phyloP scores from a whole-genome alignment of 2,888 invertebrate genomes.

The Scaptomyza reducta region DNA sequence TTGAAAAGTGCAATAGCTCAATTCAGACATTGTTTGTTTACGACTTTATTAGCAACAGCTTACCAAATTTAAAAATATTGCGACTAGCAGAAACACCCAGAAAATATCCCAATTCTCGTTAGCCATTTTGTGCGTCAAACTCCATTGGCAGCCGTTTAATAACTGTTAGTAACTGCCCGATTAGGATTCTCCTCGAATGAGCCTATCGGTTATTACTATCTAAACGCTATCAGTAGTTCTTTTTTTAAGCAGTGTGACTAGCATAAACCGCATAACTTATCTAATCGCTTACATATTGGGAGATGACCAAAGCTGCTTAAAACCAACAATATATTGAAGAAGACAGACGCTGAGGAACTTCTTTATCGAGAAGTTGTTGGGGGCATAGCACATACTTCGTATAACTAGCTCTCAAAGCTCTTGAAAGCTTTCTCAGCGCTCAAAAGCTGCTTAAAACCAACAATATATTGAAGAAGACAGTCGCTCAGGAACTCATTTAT shows the following conservation, averaged over 20 bases:
- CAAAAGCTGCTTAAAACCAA: background rate
- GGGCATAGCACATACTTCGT: too few species aligned
- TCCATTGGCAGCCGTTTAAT: conserved; percentile 10
- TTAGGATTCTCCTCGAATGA: background rate
- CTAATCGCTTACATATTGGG: conserved; percentile 12
- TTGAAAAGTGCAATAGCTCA: conserved; percentile 13
- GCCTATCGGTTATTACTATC: conserved; percentile 14
- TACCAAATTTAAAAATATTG: conserved; percentile 25
- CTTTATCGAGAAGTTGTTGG: background rate
- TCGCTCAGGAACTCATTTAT: background rate
- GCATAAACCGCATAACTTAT: conserved; percentile 1
- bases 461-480: background rate
- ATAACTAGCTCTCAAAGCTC: too few species aligned
- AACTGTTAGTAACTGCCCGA: conserved; percentile 45
- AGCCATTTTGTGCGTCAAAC: conserved; percentile 25
- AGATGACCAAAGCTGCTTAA: background rate
- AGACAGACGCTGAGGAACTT: background rate
- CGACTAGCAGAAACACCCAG: background rate
- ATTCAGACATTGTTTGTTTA: background rate
- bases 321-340: background rate
- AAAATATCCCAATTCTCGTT: conserved; percentile 4
- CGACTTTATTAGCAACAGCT: conserved; percentile 4
- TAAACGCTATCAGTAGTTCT: background rate
- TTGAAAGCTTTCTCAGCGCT: too few species aligned
- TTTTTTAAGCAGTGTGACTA: background rate